These are phyloP conservation scores for Orthosia gothica DNA, from an alignment of 2,888 invertebrate genomes.

Conservation along the genomic window DNA sequence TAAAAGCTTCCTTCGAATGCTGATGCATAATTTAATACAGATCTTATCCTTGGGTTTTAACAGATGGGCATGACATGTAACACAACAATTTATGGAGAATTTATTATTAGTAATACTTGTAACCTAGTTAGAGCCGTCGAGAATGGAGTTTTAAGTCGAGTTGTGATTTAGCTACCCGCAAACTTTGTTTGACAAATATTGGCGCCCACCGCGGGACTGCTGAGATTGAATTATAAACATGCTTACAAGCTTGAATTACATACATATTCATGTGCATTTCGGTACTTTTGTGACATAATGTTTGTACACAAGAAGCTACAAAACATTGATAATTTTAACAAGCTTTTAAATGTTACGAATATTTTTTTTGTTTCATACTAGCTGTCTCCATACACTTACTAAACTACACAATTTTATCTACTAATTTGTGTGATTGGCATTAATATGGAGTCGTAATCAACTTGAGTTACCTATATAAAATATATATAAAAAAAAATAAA, in stretches of 20 bases:
- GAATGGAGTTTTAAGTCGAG: constrained; percentile 64
- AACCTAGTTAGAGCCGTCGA: constrained; percentile 32
- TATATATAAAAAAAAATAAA: no score
- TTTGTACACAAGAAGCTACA: constrained; percentile 55
- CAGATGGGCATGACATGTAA: constrained; percentile 54
- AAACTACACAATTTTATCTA: no score
- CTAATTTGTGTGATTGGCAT: neutral
- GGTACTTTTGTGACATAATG: constrained; percentile 61
- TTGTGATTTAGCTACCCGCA: constrained; percentile 71
- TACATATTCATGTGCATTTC: constrained; percentile 78
- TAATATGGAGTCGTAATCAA: neutral
- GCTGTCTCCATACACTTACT: no score
- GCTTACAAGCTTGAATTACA: constrained; percentile 73
- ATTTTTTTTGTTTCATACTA: neutral
- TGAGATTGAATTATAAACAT: constrained; percentile 78
- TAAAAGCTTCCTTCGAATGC: constrained; percentile 71
- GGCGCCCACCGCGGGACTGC: constrained; percentile 71
- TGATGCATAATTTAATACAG: constrained; percentile 72
- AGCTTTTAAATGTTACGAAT: constrained; percentile 18
- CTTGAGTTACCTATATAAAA: neutral
- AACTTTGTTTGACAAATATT: constrained; percentile 78
- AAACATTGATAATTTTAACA: constrained; percentile 55
- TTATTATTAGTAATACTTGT: constrained; percentile 30
- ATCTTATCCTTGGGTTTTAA: constrained; percentile 51
- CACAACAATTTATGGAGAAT: constrained; percentile 26